Base-by-base conservation (phyloP, 64 coral and sea anemone genomes). In the Stichodactyla mertensii region DNA sequence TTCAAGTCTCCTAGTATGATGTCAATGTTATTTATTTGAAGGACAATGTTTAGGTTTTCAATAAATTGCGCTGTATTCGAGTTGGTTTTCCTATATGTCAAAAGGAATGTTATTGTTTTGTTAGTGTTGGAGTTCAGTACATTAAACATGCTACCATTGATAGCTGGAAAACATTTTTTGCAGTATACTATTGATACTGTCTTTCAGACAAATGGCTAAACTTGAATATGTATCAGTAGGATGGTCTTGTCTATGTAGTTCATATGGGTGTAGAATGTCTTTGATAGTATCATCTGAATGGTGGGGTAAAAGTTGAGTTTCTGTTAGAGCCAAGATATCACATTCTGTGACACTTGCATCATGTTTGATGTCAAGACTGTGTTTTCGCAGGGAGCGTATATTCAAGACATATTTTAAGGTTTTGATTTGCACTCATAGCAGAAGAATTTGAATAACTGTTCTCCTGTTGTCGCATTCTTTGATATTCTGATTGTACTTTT, bases 401-500 rank as follows among this genome's bases (percentile, higher is more conserved):
- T 70, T 70, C 4, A 70, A 62, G 60, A 15, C 7, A 62, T 20
- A 62, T 18, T 62, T 62, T 62, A 16, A 62, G 60, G 1, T 62
- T 20, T 15, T 62, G 60, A 18, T 18, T 0, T 0, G 11, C 60
- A 62, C 11, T 9, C 0, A 15, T 14, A 15, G 16, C 20, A 1
- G 16, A 16, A 62, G 60, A 57, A 57, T 57, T 62, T 62, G 11
- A 62, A 16, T 18, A 62, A 0, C 1, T 31, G 28, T 62, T 61
- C 2, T 61, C 2, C 60, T 62, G 60, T 62, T 61, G 59, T 83
- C 55, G 11, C 14, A 85, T 28, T 89, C 74, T 89, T 1, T 45
- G 51, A 61, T 89, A 88, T 56, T 88, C 82, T 62, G 56, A 16
- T 6, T 89, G 67, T 54, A 89, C 92, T 89, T 89, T 79, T 51